These are phyloP conservation scores for Resseliella maxima DNA, from an alignment of 2,888 invertebrate genomes.

Conservation along the genomic window DNA sequence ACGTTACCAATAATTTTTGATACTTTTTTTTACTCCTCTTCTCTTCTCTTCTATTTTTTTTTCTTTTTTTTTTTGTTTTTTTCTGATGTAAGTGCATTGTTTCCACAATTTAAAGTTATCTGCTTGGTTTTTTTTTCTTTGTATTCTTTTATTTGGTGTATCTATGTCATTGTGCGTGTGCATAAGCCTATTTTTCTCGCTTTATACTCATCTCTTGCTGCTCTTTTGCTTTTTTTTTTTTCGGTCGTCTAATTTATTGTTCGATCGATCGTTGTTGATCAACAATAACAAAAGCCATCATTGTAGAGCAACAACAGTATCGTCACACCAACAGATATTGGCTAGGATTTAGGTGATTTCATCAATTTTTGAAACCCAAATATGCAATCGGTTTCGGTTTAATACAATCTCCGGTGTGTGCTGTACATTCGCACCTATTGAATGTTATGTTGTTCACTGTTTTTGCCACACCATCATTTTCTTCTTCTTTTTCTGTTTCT, in stretches of 20 bases:
- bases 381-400: background rate
- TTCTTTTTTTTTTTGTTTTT: background rate
- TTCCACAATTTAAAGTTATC: background rate
- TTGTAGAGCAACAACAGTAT: background rate
- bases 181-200: conserved; percentile 45
- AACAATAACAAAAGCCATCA: conserved; percentile 33
- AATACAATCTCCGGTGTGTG: background rate
- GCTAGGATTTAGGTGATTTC: conserved; percentile 30
- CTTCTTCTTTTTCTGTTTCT: no score
- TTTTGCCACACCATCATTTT: background rate
- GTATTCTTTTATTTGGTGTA: background rate
- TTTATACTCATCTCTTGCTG: background rate
- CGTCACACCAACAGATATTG: background rate
- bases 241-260: conserved; percentile 32
- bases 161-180: conserved; percentile 18
- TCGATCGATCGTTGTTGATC: conserved; percentile 38
- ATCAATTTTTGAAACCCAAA: conserved; percentile 41
- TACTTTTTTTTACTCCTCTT: no score
- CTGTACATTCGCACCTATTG: background rate
- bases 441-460: background rate
- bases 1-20: conserved; percentile 53
- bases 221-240: background rate
- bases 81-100: conserved; percentile 25
- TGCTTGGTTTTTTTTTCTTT: background rate
- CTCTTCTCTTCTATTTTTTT: background rate